Evolutionary conservation across 1,140 invertebrate species (phyloP).

Genomic region (Drosophila mauritiana): DNA sequence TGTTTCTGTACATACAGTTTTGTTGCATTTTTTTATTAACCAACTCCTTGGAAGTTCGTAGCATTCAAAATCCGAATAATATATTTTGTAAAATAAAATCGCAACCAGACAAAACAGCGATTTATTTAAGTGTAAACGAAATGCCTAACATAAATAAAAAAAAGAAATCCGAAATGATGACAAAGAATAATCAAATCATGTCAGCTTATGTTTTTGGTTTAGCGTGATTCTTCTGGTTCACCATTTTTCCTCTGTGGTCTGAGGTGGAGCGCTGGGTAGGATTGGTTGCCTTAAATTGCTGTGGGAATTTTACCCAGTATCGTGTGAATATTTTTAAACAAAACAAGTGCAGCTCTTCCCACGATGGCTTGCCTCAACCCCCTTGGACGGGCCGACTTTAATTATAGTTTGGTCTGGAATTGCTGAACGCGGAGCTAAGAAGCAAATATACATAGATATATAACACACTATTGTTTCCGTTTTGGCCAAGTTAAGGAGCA

Average conservation of each 20-base stretch:
- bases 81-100: slow-evolving; percentile 63
- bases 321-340: slow-evolving; percentile 75
- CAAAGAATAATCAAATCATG: slow-evolving; percentile 35
- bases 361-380: slow-evolving; percentile 57
- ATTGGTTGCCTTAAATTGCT: slow-evolving; percentile 61
- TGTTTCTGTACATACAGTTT: slow-evolving; percentile 9
- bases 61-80: slow-evolving; percentile 17
- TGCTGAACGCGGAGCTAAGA: slow-evolving; percentile 71
- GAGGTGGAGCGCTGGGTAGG: slow-evolving; percentile 1
- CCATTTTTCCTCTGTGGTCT: slow-evolving; percentile 3
- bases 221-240: slow-evolving; percentile 53
- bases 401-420: slow-evolving; percentile 68
- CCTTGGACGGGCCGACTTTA: slow-evolving; percentile 55
- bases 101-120: slow-evolving; percentile 39
- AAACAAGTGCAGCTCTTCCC: slow-evolving; percentile 78
- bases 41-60: slow-evolving; percentile 30
- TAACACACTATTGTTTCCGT: slow-evolving; percentile 73
- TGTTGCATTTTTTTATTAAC: background rate
- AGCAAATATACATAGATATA: slow-evolving; percentile 48
- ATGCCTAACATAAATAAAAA: slow-evolving; percentile 33
- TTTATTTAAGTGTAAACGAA: slow-evolving; percentile 50
- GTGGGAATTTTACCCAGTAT: slow-evolving; percentile 67
- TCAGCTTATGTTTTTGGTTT: slow-evolving; percentile 31
- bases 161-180: slow-evolving; percentile 36
- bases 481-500: slow-evolving; percentile 58